Evolutionary conservation across 2,797 vertebrate species (phyloP), one percentile per base, ranked within the genome.

Genomic region (Sebastes elongatus): DNA sequence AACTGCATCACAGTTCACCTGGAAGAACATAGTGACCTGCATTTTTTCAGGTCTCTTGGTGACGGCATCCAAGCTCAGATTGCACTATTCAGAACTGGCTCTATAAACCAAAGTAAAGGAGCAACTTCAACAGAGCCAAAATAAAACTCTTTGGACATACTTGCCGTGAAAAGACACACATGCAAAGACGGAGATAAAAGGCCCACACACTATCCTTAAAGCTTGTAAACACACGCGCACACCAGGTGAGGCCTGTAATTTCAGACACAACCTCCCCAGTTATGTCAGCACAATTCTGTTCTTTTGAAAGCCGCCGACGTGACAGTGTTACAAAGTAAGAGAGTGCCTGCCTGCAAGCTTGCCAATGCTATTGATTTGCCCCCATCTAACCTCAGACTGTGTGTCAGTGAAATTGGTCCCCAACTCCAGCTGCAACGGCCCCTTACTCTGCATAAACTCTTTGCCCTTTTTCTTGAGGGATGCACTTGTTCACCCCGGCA

Each of bases 201-300:
- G 23, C 11, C 73, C 32, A 73, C 42, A 46, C 6, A 35, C 7
- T 25, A 30, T 33, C 22, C 33, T 56, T 2, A 22, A 67, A 71
- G 27, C 22, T 27, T 42, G 11, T n/a, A 55, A 18, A 71, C n/a
- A 35, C 59, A 67, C 25, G 28, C 27, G 25, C 35, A 63, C 7
- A 27, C 66, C 66, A 91, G 80, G 76, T 80, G 74, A 79, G 72
- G 82, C 75, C 81, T 87, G 79, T 92, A 88, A 90, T 90, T 93
- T 88, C 74, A 86, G 74, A 35, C 76, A 52, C 68, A 78, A 33
- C 49, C 78, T 72, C 22, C 10, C 4, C n/a, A 30, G 71, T 83
- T 74, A 78, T 66, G 73, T 83, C 78, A 81, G 84, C 83, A 90
- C 84, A 83, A 74, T 38, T 76, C 63, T 5, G 63, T 14, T 82